These are phyloP conservation scores for Regulus satrapa DNA, from an alignment of 2,113 vertebrate genomes.

Conservation along the genomic window DNA sequence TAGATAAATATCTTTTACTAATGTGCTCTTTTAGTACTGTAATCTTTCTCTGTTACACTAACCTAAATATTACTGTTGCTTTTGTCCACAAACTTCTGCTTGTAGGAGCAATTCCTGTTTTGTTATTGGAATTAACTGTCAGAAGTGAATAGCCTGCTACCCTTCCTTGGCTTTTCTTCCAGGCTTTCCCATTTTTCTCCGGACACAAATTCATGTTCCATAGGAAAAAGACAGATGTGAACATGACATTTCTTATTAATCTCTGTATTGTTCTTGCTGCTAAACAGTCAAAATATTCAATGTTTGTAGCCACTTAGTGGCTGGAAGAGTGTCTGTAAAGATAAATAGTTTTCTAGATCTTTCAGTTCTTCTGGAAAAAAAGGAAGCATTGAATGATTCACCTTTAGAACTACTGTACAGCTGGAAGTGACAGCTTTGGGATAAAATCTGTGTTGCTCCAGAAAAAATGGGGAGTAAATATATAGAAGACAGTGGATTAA, in stretches of 20 bases:
- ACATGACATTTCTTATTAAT: neutral
- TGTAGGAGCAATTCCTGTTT: neutral
- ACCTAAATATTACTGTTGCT: neutral
- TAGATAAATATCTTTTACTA: neutral
- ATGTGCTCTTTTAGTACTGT: neutral
- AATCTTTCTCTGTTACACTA: neutral
- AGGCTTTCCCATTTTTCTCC: neutral
- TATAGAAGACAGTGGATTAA: neutral
- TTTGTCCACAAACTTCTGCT: neutral
- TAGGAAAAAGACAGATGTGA: neutral
- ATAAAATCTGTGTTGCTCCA: neutral
- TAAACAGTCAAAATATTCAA: slow-evolving; percentile 8
- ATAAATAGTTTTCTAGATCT: slow-evolving; percentile 6
- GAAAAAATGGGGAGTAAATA: neutral
- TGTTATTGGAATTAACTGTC: neutral
- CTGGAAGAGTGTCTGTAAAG: slow-evolving; percentile 33
- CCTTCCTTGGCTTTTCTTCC: neutral
- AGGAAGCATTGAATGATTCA: neutral
- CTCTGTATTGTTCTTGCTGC: neutral
- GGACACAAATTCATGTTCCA: neutral
- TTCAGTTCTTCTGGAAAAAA: neutral
- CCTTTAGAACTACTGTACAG: slow-evolving; percentile 23
- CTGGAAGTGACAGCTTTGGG: slow-evolving; percentile 12
- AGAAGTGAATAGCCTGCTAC: neutral
- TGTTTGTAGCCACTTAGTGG: neutral